These are phyloP conservation scores for Chrosomus eos DNA, from an alignment of 2,797 vertebrate genomes.

Conservation along the genomic window DNA sequence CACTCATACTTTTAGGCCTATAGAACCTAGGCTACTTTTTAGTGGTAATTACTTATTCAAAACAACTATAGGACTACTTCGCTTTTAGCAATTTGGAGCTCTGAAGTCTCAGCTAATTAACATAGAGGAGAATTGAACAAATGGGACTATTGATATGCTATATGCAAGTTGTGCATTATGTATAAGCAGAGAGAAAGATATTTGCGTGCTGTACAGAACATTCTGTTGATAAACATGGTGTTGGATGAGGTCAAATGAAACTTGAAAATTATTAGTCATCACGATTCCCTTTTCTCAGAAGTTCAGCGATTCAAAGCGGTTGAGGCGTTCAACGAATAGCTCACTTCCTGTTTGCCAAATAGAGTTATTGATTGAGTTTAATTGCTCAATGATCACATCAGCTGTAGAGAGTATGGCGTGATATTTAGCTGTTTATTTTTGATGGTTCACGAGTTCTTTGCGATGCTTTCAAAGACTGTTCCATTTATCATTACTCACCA, in stretches of 20 bases:
- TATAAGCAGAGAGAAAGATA: background rate
- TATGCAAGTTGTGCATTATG: background rate
- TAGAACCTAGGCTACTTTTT: background rate
- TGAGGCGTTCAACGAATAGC: conserved; percentile 23
- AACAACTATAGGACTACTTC: background rate
- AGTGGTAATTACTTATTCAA: background rate
- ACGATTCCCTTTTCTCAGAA: conserved; percentile 2
- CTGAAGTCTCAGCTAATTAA: background rate
- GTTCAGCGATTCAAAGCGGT: background rate
- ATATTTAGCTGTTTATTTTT: conserved; percentile 20
- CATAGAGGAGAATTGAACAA: background rate
- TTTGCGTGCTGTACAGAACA: background rate
- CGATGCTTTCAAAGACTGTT: conserved; percentile 26
- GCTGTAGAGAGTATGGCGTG: background rate
- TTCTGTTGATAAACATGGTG: conserved; percentile 20
- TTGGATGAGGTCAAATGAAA: conserved; percentile 27
- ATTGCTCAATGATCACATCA: conserved; percentile 29
- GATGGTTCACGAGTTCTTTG: conserved; percentile 23
- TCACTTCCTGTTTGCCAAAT: conserved; percentile 38
- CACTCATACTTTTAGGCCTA: too few relatives aligned
- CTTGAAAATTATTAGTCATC: conserved; percentile 31
- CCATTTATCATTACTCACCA: conserved; percentile 22
- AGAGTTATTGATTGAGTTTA: conserved; percentile 36
- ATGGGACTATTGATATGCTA: background rate
- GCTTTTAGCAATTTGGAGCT: background rate